A percentile compares a stretch with the other conserved stretches of the same genome.
phyloP scores from a whole-genome alignment of 2,113 vertebrate species.

The Odontophorus gujanensis region DNA sequence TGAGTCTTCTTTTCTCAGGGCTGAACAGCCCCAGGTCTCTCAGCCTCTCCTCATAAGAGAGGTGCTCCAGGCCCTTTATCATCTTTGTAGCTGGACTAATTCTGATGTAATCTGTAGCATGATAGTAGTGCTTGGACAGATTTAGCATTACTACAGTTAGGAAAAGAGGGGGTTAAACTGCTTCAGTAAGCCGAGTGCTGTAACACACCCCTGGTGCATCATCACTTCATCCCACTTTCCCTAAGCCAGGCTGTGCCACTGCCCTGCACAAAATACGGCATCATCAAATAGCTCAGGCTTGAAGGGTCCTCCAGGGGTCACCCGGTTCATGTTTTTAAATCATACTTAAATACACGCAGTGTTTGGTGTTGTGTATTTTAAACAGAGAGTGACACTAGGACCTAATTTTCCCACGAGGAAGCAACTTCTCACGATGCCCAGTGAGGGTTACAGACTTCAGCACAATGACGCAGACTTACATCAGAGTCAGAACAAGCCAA shows the following conservation, averaged over 20 bases:
- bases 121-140: background rate
- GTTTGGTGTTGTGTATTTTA: background rate
- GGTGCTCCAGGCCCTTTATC: too few species aligned
- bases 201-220: background rate
- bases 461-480: background rate
- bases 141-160: background rate
- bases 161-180: background rate
- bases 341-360: background rate
- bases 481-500: background rate
- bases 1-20: too few species aligned
- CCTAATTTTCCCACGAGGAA: background rate
- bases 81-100: background rate
- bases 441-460: background rate
- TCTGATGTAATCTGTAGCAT: background rate
- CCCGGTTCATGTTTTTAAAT: background rate
- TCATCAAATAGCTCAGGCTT: fast-evolving
- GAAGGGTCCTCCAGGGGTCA: background rate
- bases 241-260: background rate
- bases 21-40: too few species aligned
- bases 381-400: background rate
- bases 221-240: background rate
- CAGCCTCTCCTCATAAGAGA: too few species aligned
- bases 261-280: background rate
- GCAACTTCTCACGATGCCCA: background rate
- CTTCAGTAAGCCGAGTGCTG: background rate